Base-by-base conservation (phyloP, 2,113 vertebrate species). In the Phrynosoma blainvillii region DNA sequence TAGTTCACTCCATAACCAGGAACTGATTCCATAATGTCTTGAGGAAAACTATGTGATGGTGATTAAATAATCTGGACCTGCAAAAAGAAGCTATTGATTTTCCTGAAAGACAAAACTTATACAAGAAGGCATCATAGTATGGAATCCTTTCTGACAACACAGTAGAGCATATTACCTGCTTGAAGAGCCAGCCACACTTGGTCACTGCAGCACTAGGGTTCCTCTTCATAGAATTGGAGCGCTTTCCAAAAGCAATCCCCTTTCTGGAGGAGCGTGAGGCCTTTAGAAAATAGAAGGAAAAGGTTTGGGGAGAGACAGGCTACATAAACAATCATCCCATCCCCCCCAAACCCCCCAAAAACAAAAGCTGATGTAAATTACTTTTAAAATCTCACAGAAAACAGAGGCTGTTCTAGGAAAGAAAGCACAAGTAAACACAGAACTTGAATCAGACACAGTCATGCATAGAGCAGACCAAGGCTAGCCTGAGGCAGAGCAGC, bases 221-320 rank as follows among this genome's bases (percentile, higher is more conserved):
- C 93, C 98, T 97, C 89, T 98, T 98, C 98, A 99, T 99, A 36
- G 98, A 99, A 95, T 99, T 98, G 79, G 98, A 98, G 71, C 98
- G 98, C 86, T 99, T 99, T 79, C 98, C 98, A 56, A 99, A 99
- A 5, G 97, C 97, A 0, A 98, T 98, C n/a, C 97, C 97, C 91
- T 98, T 98, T 86, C 97, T 98, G 56, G 98, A 97, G 0, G 96
- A 84, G 68, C 97, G 97, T 1, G 97, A 95, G 0, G 94, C 95
- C 98, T 98, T 91, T 1, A 73, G 73, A 54, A 71, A 77, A 87
- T 89, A 2, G 91, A 70, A 81, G 32, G 71, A 25, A 84, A 32
- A 84, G 20, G 3, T 30, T 27, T 68, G 23, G 66, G 21, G 66
- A 68, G 25, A 68, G 66, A 27, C 25, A 68, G 23, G 21, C 20